phyloP scores from a whole-genome alignment of 2,797 vertebrate species.

The Macrochelys suwanniensis region DNA sequence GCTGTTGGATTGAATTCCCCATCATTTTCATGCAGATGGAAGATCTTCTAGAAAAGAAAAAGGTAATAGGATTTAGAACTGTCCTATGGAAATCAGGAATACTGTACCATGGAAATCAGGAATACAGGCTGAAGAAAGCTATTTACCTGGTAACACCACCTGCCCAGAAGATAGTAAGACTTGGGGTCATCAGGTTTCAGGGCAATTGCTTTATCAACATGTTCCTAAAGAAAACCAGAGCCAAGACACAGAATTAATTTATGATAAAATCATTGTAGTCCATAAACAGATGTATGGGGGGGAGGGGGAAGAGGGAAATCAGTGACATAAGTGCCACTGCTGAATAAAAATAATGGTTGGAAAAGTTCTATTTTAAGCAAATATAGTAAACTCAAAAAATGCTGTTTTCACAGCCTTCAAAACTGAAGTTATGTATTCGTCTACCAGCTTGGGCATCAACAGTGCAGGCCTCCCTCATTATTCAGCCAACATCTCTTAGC shows the following conservation, averaged over 20 bases:
- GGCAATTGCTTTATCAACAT: constrained; percentile 84
- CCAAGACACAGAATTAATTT: accelerated
- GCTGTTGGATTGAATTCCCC: background rate
- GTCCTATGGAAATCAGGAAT: background rate
- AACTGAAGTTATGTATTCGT: background rate
- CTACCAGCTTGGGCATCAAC: background rate
- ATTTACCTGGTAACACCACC: constrained; percentile 86
- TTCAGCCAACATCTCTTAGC: background rate
- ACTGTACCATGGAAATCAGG: background rate
- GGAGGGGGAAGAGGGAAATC: background rate
- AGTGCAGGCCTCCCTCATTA: background rate
- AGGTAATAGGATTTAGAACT: background rate
- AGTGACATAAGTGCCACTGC: accelerated
- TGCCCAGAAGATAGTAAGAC: constrained; percentile 83
- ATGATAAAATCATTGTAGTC: accelerated
- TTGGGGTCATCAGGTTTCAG: constrained; percentile 82
- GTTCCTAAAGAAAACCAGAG: constrained; percentile 72
- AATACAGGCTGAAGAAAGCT: background rate
- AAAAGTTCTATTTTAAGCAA: background rate
- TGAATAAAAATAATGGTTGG: background rate
- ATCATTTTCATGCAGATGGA: background rate
- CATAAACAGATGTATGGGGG: background rate
- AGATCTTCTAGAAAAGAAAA: background rate
- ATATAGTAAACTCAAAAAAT: background rate
- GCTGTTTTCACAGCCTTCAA: background rate